Base-by-base conservation (phyloP, 1,140 invertebrate species). In the Ceratosolen fusciceps region DNA sequence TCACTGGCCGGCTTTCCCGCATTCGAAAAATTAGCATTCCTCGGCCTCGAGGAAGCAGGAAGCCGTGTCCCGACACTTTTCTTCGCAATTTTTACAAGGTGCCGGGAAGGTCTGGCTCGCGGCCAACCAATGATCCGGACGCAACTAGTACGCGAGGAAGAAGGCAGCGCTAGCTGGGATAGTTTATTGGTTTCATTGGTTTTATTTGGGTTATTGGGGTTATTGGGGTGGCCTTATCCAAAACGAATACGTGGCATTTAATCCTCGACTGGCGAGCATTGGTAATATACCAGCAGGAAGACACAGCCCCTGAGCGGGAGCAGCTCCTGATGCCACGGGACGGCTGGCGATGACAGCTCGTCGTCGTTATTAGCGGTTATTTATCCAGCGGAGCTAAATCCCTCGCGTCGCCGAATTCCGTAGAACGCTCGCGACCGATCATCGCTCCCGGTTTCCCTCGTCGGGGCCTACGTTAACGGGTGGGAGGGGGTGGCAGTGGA, bases 371-470 rank as follows among this genome's bases (percentile, higher is more conserved):
- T 60, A n/a, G n/a, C n/a, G n/a, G n/a, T n/a, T n/a, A n/a, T n/a
- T n/a, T n/a, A 10, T 60, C 58, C 58, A 60, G 31, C 58, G 31
- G 19, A 4, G 52, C 14, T n/a, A n/a, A n/a, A n/a, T n/a, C n/a
- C n/a, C n/a, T n/a, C 14, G 52, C 52, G 14, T 54, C 14, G 4
- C 21, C 52, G 16, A 24, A 24, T 54, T 21, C n/a, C 52, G n/a
- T n/a, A n/a, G 14, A 54, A 54, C 52, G 52, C 5, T 16, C 16
- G 21, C 21, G 68, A 73, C 9, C 26, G 26, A 72, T 54, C 52
- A 68, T 56, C 74, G 65, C 8, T 16, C 26, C 19, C 19, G 70
- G 58, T 79, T 79, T 74, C 67, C 70, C 70, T 79, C 70, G 70
- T 73, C 65, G 73, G 56, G 67, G 70, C n/a, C 26, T 37, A 10